Conservation (phyloP, 2,888 invertebrate species). For the Trichacis sp. region DNA sequence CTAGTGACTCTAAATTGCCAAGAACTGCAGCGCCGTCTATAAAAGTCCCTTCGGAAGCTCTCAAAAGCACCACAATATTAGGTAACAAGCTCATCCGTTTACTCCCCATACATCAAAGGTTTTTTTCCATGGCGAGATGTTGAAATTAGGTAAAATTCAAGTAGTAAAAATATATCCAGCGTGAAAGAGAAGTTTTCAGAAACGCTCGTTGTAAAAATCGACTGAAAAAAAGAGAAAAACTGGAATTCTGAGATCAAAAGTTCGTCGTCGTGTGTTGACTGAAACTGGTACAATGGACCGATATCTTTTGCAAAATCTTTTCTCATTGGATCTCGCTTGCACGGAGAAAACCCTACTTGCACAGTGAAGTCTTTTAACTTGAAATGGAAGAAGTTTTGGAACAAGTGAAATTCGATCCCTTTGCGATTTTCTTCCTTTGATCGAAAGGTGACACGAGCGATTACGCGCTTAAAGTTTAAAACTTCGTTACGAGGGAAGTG, state of each 20-base stretch:
- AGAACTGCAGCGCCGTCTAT: too few species aligned
- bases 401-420: conserved; percentile 52
- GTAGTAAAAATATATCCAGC: too few species aligned
- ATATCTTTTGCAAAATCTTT: conserved; percentile 21
- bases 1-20: too few species aligned
- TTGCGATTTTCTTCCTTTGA: conserved; percentile 51
- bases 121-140: too few species aligned
- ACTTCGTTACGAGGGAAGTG: conserved; percentile 53
- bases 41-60: too few species aligned
- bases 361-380: conserved; percentile 44
- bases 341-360: conserved; percentile 19
- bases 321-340: conserved; percentile 20
- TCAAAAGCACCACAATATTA: too few species aligned
- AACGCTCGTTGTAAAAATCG: too few species aligned
- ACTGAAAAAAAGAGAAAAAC: neutral
- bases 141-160: too few species aligned
- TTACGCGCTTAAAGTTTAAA: conserved; percentile 59
- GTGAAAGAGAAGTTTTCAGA: too few species aligned
- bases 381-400: conserved; percentile 51
- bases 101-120: too few species aligned
- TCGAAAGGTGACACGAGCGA: conserved; percentile 60
- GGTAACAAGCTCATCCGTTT: too few species aligned
- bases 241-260: neutral
- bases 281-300: conserved; percentile 3
- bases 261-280: neutral